These are phyloP conservation scores for Ashinkailepas kermadecensis DNA, from an alignment of 2,888 invertebrate species.

Conservation along the genomic window DNA sequence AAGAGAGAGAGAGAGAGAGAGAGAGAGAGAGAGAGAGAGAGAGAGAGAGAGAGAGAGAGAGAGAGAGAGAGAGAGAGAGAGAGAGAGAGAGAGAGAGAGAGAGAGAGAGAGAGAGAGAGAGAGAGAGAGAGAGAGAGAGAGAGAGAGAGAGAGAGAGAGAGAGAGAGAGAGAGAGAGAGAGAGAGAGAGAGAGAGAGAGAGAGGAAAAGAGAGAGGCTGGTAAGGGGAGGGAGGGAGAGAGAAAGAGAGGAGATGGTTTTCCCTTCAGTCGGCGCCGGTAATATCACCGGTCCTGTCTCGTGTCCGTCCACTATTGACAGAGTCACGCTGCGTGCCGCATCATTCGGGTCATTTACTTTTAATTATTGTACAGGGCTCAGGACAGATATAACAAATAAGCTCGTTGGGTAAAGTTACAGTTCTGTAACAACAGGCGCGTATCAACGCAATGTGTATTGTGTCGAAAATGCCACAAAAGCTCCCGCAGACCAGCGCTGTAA, in stretches of 20 bases:
- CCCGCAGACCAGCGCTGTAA: too few relatives aligned
- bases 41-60: neutral
- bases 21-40: neutral
- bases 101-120: neutral
- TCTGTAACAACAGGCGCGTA: conserved; percentile 16
- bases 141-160: neutral
- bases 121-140: neutral
- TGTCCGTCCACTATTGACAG: neutral
- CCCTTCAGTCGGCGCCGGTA: neutral
- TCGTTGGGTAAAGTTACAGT: neutral
- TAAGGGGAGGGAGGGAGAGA: neutral
- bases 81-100: neutral
- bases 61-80: too few relatives aligned
- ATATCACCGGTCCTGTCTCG: neutral
- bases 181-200: neutral
- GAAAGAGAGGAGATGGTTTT: neutral
- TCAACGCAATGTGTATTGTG: neutral
- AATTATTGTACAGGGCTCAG: neutral
- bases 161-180: neutral
- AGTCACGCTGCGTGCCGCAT: neutral
- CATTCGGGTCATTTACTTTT: conserved; percentile 16
- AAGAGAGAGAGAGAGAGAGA: neutral
- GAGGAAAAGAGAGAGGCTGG: neutral
- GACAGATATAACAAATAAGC: conserved; percentile 18
- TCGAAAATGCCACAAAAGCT: too few relatives aligned